Percentiles rank a stretch among this genome's conserved stretches.
Evolutionary conservation across 2,888 invertebrate genomes (phyloP).

Genomic region (Lepidonotus clava): DNA sequence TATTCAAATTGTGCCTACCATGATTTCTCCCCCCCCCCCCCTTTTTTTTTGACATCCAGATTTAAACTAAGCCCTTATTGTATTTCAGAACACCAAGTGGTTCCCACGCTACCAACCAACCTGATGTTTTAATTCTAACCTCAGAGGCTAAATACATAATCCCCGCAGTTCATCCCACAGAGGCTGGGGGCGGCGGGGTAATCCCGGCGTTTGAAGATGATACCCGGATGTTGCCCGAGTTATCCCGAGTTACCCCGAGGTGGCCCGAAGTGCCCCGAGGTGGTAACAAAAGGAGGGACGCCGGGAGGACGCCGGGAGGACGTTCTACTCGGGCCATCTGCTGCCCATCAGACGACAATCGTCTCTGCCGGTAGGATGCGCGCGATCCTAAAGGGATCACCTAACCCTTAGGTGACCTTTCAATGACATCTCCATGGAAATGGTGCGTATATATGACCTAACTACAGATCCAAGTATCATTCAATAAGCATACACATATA

Average conservation of each 20-base stretch:
- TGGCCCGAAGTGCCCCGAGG: background rate
- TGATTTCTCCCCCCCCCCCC: too few relatives aligned
- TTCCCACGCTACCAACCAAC: background rate
- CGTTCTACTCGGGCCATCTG: constrained; percentile 2
- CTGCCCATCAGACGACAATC: constrained; percentile 36
- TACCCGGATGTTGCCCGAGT: background rate
- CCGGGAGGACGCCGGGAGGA: background rate
- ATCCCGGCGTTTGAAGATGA: constrained; percentile 21
- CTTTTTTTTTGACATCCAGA: too few relatives aligned
- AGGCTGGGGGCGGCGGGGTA: background rate
- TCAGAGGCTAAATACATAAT: too few relatives aligned
- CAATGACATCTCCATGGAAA: too few relatives aligned
- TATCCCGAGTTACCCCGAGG: background rate
- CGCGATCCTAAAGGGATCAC: too few relatives aligned
- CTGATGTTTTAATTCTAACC: background rate
- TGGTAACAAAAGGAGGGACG: background rate
- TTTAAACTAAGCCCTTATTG: too few relatives aligned
- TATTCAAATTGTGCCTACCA: too few relatives aligned
- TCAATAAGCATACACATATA: too few relatives aligned
- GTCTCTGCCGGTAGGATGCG: background rate
- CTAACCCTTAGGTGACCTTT: too few relatives aligned
- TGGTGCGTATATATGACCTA: too few relatives aligned
- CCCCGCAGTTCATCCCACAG: background rate
- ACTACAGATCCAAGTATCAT: too few relatives aligned
- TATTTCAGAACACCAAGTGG: too few relatives aligned